Conservation (phyloP, 2,797 vertebrate genomes). For the Brachymystax lenok region DNA sequence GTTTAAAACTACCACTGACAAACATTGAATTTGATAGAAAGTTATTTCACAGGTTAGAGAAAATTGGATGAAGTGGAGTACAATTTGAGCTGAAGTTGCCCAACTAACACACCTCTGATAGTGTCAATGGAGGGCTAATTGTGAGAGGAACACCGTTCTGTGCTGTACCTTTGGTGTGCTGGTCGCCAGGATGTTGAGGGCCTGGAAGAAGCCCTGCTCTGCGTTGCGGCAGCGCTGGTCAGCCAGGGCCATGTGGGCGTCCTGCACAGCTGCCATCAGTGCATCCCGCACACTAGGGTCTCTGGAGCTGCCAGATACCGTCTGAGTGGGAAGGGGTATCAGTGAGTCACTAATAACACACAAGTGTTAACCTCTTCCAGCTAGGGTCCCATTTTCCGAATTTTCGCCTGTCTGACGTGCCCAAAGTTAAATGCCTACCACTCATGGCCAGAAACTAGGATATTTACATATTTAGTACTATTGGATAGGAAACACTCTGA, state of each 20-base stretch:
- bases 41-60: too few relatives aligned
- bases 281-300: conserved; percentile 12
- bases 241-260: conserved; percentile 71
- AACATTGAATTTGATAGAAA: too few relatives aligned
- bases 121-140: too few relatives aligned
- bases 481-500: too few relatives aligned
- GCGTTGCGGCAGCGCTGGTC: conserved; percentile 84
- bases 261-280: conserved; percentile 69
- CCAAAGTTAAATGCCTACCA: too few relatives aligned
- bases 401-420: too few relatives aligned
- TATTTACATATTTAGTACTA: too few relatives aligned
- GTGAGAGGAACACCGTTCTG: not conserved
- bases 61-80: not conserved
- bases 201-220: conserved; percentile 79
- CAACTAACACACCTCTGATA: not conserved
- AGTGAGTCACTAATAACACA: not conserved
- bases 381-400: too few relatives aligned
- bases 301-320: not conserved
- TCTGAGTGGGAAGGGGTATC: conserved; percentile 12
- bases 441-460: too few relatives aligned
- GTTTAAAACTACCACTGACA: too few relatives aligned
- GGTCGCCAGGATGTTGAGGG: conserved; percentile 71
- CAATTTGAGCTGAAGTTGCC: not conserved
- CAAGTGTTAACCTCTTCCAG: too few relatives aligned
- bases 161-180: conserved; percentile 73